phyloP scores from a whole-genome alignment of 2,113 vertebrate genomes.

The Pontoporia blainvillei region DNA sequence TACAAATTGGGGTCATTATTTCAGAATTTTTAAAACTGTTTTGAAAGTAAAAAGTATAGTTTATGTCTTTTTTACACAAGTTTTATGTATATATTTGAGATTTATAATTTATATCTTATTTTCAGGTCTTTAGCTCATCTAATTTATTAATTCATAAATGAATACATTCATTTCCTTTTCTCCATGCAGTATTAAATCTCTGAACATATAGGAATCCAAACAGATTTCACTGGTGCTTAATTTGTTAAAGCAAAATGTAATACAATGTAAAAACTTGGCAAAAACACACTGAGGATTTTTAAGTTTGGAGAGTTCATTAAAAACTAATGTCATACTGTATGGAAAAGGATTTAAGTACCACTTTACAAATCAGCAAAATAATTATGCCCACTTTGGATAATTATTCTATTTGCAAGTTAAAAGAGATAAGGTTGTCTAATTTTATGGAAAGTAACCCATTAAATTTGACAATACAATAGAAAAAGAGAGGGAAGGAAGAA shows the following conservation, averaged over 20 bases:
- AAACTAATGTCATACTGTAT: not conserved
- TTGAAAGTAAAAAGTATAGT: not conserved
- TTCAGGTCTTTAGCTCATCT: not conserved
- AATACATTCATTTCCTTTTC: not conserved
- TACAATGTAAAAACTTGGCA: not conserved
- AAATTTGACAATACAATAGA: not conserved
- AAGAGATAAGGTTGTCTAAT: not conserved
- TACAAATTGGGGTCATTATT: not conserved
- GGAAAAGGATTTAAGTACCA: not conserved
- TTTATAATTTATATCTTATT: not conserved
- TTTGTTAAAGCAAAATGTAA: not conserved
- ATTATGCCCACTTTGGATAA: not conserved
- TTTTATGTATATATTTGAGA: not conserved
- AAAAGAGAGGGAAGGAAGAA: not conserved
- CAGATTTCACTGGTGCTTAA: not conserved
- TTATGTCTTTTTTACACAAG: not conserved
- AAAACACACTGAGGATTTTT: not conserved
- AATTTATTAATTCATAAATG: not conserved
- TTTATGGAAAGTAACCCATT: slow-evolving; percentile 3
- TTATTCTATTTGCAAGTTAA: not conserved
- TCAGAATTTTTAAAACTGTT: not conserved
- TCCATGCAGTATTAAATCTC: not conserved
- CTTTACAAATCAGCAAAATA: slow-evolving; percentile 6
- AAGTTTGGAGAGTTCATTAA: not conserved
- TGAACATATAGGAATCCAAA: not conserved